These are phyloP conservation scores for Amiota mariae DNA, from an alignment of 2,888 invertebrate genomes.

Conservation along the genomic window DNA sequence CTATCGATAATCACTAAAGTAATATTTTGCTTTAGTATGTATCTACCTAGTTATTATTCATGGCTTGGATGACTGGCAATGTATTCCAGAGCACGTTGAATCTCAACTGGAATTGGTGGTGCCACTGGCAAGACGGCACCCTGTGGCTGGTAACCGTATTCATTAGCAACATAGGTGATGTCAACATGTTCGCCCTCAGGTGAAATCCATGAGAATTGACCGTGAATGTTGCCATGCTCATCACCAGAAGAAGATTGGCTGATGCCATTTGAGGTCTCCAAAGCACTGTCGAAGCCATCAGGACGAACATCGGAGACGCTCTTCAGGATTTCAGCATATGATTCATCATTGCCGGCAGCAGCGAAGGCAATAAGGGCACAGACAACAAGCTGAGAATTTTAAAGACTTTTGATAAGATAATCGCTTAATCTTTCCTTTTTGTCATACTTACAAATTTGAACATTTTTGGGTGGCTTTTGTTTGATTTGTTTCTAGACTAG, in stretches of 20 bases:
- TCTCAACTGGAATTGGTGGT: conserved; percentile 56
- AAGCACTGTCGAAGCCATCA: conserved; percentile 56
- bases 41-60: conserved; percentile 19
- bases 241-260: conserved; percentile 51
- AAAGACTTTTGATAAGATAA: neutral
- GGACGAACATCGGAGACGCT: conserved; percentile 55
- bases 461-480: conserved; percentile 45
- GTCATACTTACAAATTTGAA: conserved; percentile 57
- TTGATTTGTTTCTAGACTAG: conserved; percentile 38
- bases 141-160: conserved; percentile 52
- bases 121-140: conserved; percentile 52
- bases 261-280: conserved; percentile 57
- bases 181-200: conserved; percentile 62
- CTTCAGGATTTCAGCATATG: conserved; percentile 47
- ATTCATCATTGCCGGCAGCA: conserved; percentile 44
- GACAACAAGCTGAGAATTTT: conserved; percentile 46
- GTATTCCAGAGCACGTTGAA: conserved; percentile 48
- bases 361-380: conserved; percentile 46
- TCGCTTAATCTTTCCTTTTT: neutral
- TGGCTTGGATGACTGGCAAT: conserved; percentile 53
- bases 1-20: no score
- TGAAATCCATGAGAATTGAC: conserved; percentile 54
- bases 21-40: no score
- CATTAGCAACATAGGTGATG: conserved; percentile 50
- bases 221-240: conserved; percentile 59